Evolutionary conservation across 2,888 invertebrate genomes (phyloP).

Genomic region (Argyra leucocephala): DNA sequence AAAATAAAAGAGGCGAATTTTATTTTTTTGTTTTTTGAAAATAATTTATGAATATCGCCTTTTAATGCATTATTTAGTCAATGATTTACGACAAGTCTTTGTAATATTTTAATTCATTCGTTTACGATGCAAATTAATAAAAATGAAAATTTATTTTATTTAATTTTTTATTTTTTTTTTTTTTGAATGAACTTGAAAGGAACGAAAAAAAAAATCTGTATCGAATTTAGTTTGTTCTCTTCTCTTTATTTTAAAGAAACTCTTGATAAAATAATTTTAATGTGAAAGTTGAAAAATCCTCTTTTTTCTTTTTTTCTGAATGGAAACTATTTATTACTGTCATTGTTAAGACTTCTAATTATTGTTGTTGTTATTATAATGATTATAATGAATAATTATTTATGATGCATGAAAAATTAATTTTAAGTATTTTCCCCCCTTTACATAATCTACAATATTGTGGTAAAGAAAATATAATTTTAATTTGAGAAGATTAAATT

Average conservation of each 20-base stretch:
- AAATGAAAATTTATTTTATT: neutral
- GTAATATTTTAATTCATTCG: conserved; percentile 1
- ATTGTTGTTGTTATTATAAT: neutral
- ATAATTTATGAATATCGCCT: conserved; percentile 6
- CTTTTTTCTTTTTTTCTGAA: too few relatives aligned
- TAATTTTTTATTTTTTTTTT: too few relatives aligned
- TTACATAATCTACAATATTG: too few relatives aligned
- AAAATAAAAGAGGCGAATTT: neutral
- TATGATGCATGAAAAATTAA: neutral
- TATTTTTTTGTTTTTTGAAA: neutral
- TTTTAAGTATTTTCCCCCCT: too few relatives aligned
- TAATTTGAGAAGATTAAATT: too few relatives aligned
- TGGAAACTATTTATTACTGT: neutral
- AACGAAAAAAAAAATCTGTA: neutral
- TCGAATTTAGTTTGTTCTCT: neutral
- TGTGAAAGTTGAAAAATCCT: too few relatives aligned
- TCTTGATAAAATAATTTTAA: too few relatives aligned
- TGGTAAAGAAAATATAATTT: too few relatives aligned
- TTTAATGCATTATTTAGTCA: conserved; percentile 6
- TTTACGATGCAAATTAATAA: conserved; percentile 4
- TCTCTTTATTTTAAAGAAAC: neutral
- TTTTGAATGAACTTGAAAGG: too few relatives aligned
- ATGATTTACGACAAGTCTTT: conserved; percentile 1
- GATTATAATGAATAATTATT: neutral
- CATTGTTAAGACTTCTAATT: neutral